Percentiles rank a stretch among this genome's conserved stretches.
Conservation (phyloP, 92 coral and sea anemone species). For the Chrysogorgia sp. region DNA sequence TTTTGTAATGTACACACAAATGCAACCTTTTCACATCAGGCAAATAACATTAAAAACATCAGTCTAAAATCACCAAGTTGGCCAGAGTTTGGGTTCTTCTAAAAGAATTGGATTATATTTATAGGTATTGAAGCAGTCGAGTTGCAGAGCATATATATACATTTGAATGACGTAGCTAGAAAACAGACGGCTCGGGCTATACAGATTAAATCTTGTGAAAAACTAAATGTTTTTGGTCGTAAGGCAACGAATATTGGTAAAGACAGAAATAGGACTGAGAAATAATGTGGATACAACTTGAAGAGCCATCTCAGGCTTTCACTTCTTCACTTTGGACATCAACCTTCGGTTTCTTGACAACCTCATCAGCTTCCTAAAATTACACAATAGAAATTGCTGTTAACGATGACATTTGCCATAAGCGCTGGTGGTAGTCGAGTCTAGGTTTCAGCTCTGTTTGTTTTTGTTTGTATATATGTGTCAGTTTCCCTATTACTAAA, state of each 20-base stretch:
- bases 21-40: too few species aligned
- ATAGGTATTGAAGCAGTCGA: not conserved
- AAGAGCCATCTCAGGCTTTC: not conserved
- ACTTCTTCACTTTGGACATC: conserved; percentile 54
- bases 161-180: not conserved
- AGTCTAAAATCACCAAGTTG: too few species aligned
- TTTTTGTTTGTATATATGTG: too few species aligned
- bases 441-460: too few species aligned
- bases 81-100: too few species aligned
- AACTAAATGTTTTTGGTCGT: too few species aligned
- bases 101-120: not conserved
- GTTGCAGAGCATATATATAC: not conserved
- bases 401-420: too few species aligned
- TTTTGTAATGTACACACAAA: too few species aligned
- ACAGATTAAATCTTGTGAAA: too few species aligned
- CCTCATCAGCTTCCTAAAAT: conserved; percentile 64
- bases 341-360: conserved; percentile 57
- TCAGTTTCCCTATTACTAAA: too few species aligned
- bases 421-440: too few species aligned
- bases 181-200: not conserved
- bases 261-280: conserved; percentile 16
- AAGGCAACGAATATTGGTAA: not conserved
- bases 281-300: not conserved
- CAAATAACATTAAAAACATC: too few species aligned
- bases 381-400: not conserved